A percentile compares a stretch with the other conserved stretches of the same genome.
phyloP scores from a whole-genome alignment of 2,888 invertebrate species.

The Sisyra nigra region DNA sequence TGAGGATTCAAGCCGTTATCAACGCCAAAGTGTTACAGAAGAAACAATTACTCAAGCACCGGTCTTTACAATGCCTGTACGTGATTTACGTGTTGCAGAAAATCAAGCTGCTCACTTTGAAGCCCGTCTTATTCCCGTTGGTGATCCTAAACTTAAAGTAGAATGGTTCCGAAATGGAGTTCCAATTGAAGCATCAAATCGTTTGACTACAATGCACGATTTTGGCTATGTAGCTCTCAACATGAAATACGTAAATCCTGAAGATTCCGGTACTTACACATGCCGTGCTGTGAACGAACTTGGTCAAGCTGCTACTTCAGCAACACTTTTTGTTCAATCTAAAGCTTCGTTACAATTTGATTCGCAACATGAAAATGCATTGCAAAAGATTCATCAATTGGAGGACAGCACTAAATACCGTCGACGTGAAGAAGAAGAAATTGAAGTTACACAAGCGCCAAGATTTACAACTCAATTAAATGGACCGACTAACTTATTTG shows the following conservation, averaged over 20 bases:
- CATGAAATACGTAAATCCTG: conserved; percentile 87
- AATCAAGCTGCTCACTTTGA: conserved; percentile 90
- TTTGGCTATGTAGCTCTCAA: conserved; percentile 94
- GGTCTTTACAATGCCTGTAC: conserved; percentile 81
- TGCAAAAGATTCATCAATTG: conserved; percentile 71
- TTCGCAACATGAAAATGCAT: conserved; percentile 75
- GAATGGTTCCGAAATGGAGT: conserved; percentile 90
- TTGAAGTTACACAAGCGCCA: conserved; percentile 66
- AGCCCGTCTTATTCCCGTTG: conserved; percentile 84
- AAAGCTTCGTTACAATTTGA: conserved; percentile 78
- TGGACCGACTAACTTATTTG: conserved; percentile 69
- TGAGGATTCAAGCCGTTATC: conserved; percentile 63
- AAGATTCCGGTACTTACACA: conserved; percentile 93
- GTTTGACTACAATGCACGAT: conserved; percentile 88
- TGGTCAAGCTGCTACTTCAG: conserved; percentile 90
- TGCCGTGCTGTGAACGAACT: conserved; percentile 84
- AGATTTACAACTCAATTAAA: conserved; percentile 72
- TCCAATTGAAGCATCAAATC: conserved; percentile 81
- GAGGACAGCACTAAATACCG: conserved; percentile 70
- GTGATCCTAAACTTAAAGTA: conserved; percentile 80
- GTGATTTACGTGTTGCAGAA: conserved; percentile 72
- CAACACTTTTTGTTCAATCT: conserved; percentile 76
- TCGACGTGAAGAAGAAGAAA: conserved; percentile 66
- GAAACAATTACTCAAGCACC: conserved; percentile 76
- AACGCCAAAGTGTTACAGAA: conserved; percentile 56